Evolutionary conservation across 1,140 invertebrate species (phyloP), one percentile per base, ranked within the genome.

Genomic region (Coptotermes formosanus): DNA sequence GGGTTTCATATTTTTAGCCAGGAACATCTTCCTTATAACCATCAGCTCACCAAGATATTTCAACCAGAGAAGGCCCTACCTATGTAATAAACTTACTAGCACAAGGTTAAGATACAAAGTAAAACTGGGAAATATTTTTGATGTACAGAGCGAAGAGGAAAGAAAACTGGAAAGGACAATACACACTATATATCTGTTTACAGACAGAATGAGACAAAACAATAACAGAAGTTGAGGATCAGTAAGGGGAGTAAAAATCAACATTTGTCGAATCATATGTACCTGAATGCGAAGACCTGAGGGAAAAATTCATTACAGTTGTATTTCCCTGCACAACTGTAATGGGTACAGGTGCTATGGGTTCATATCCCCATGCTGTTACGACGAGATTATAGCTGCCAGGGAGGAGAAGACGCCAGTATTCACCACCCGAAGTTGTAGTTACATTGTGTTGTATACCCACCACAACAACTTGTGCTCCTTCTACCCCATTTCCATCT

Each of bases 361-460:
- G 48, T 84, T 86, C 45, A 81, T 83, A 86, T 25, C 86, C 86
- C 86, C 86, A 86, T 59, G 86, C 86, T 44, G 82, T 38, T 14
- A 84, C 86, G 14, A 21, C 30, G 3, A 86, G 52, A 25, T 59
- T 55, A 45, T 86, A 86, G 25, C 16, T 30, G 38, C 86, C 86
- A 9, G 86, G 86, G 25, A 96, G 89, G 11, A 98, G 90, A 52
- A 98, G 91, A 86, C 97, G 91, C 97, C 97, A 98, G 91, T 95
- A 98, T 90, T 97, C 96, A 84, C 97, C 97, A n/a, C 92, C 89
- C 82, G 93, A 91, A 7, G 95, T 96, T 2, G 94, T 96, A 23
- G 92, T 93, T 32, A 98, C 91, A 89, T 96, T 96, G 87, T 96
- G 94, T 87, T 94, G 91, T 75, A 97, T 94, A 25, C 94, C 94